Conservation (phyloP, 2,888 invertebrate species). For the Polydrusus tereticollis region DNA sequence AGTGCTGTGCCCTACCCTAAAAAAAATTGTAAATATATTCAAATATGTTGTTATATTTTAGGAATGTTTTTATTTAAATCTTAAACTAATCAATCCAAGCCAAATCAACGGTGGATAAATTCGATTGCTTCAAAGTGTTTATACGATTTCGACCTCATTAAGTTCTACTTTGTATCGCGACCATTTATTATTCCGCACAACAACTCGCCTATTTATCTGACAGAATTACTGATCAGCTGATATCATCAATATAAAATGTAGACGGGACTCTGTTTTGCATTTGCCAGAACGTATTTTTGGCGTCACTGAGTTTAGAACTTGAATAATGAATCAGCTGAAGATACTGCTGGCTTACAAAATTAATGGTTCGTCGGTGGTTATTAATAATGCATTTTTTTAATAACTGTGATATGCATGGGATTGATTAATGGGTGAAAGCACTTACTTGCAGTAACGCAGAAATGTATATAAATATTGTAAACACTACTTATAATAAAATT, state of each 20-base stretch:
- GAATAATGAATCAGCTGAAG: slow-evolving; percentile 12
- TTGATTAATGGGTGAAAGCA: slow-evolving; percentile 12
- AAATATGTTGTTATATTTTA: too few species aligned
- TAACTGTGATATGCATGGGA: not conserved
- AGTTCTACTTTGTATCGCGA: slow-evolving; percentile 32
- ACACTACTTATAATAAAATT: too few species aligned
- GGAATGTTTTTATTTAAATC: not conserved
- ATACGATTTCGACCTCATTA: slow-evolving; percentile 44
- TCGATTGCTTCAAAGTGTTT: slow-evolving; percentile 21
- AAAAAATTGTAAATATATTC: too few species aligned
- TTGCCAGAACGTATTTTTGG: slow-evolving; percentile 19
- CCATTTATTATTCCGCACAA: slow-evolving; percentile 39
- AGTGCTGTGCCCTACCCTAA: too few species aligned
- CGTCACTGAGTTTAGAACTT: slow-evolving; percentile 17
- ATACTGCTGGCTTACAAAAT: slow-evolving; percentile 19
- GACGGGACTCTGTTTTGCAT: slow-evolving; percentile 22
- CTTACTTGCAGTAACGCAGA: not conserved
- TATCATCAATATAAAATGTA: slow-evolving; percentile 36
- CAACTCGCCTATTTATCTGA: slow-evolving; percentile 38
- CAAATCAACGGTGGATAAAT: slow-evolving; percentile 1
- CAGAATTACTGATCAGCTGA: slow-evolving; percentile 43
- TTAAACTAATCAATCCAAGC: not conserved
- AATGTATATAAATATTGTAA: not conserved
- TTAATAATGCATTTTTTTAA: slow-evolving; percentile 14
- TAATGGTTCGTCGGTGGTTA: not conserved